phyloP scores from a whole-genome alignment of 2,797 vertebrate species.

The Crypturellus tataupa region DNA sequence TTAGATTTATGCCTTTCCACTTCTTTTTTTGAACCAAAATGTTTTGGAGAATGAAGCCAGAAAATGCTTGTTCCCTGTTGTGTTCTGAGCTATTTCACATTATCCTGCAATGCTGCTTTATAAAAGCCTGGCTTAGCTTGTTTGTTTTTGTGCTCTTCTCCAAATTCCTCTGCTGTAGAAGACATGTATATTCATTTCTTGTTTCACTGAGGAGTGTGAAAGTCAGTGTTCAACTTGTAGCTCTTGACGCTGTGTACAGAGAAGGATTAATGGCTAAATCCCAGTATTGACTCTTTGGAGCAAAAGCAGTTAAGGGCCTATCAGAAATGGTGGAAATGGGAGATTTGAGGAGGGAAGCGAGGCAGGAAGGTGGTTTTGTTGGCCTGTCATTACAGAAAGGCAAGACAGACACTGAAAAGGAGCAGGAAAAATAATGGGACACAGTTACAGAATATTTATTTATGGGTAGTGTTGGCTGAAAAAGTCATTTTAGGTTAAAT shows the following conservation, averaged over 20 bases:
- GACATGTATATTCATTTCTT: neutral
- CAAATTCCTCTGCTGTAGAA: neutral
- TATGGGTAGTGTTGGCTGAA: neutral
- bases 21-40: neutral
- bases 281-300: neutral
- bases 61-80: neutral
- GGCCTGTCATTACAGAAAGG: neutral
- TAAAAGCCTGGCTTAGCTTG: neutral
- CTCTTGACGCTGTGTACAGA: neutral
- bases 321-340: neutral
- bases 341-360: neutral
- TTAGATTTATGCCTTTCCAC: rapidly evolving
- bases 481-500: neutral
- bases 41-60: neutral
- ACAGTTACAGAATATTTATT: neutral
- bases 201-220: neutral
- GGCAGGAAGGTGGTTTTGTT: neutral
- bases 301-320: neutral
- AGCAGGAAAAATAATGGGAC: neutral
- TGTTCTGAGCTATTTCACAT: neutral
- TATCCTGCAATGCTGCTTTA: neutral
- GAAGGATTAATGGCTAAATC: neutral
- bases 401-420: neutral
- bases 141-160: neutral
- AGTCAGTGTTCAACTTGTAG: neutral